phyloP scores from a whole-genome alignment of 2,888 invertebrate genomes.

The Stramonita haemastoma region DNA sequence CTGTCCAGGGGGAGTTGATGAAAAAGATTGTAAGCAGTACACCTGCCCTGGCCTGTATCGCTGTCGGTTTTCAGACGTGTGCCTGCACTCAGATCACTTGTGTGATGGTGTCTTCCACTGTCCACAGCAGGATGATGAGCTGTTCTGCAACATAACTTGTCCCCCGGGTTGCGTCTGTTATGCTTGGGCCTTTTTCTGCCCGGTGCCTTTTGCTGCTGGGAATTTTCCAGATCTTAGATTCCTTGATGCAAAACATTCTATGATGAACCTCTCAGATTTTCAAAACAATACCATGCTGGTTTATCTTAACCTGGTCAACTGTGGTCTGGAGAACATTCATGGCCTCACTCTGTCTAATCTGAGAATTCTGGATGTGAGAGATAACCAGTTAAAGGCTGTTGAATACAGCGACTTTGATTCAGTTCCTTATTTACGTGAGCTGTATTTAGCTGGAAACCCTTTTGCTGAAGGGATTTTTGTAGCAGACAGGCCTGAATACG shows the following conservation, averaged over 20 bases:
- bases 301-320: neutral
- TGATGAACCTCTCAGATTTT: neutral
- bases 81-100: conserved; percentile 37
- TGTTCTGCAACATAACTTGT: conserved; percentile 27
- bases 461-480: neutral
- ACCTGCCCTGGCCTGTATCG: conserved; percentile 38
- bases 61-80: conserved; percentile 35
- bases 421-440: neutral
- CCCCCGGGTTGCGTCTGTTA: neutral
- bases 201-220: no score
- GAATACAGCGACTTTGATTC: neutral
- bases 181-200: conserved; percentile 1
- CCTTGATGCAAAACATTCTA: neutral
- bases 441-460: neutral
- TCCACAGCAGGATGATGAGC: conserved; percentile 44
- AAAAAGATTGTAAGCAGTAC: neutral
- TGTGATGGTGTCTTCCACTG: conserved; percentile 46
- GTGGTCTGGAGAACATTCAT: neutral
- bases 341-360: neutral
- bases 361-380: conserved; percentile 9
- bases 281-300: neutral
- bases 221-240: neutral
- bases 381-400: neutral
- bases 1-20: conserved; percentile 37
- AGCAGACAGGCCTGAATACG: neutral